Percentiles rank a stretch among this genome's conserved stretches.
These are phyloP conservation scores for Leptopilina boulardi DNA, from an alignment of 1,140 invertebrate species.

Conservation along the genomic window DNA sequence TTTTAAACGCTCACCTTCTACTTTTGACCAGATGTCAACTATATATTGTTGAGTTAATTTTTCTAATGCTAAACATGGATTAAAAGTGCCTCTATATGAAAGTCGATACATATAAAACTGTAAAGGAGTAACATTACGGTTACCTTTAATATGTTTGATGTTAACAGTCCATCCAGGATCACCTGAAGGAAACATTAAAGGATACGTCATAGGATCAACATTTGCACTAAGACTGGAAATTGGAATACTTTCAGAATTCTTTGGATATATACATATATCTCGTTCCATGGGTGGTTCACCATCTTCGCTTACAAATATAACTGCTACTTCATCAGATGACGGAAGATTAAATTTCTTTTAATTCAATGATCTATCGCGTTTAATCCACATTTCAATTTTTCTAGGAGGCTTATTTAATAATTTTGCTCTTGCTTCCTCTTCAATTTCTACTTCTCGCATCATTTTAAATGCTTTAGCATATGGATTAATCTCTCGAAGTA, in stretches of 20 bases:
- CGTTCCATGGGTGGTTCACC: constrained; percentile 33
- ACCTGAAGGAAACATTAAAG: no score
- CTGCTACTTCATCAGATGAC: constrained; percentile 37
- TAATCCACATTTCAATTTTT: no score
- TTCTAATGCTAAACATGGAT: neutral
- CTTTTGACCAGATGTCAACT: constrained; percentile 8
- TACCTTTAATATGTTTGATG: neutral
- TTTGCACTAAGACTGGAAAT: no score
- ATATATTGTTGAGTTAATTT: no score
- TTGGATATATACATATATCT: no score
- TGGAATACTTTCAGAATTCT: no score
- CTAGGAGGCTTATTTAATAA: no score
- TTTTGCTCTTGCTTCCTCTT: no score
- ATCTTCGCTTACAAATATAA: constrained; percentile 31
- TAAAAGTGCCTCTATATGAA: neutral
- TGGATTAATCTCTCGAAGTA: neutral
- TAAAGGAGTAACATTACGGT: neutral
- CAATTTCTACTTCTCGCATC: no score
- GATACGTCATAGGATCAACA: no score
- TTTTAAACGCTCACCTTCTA: constrained; percentile 20
- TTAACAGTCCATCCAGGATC: constrained; percentile 14
- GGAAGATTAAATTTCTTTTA: constrained; percentile 15
- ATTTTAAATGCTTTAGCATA: no score
- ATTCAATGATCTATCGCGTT: no score
- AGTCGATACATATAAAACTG: neutral